Base-by-base conservation (phyloP, 2,888 invertebrate genomes). In the Sepioteuthis lessoniana region DNA sequence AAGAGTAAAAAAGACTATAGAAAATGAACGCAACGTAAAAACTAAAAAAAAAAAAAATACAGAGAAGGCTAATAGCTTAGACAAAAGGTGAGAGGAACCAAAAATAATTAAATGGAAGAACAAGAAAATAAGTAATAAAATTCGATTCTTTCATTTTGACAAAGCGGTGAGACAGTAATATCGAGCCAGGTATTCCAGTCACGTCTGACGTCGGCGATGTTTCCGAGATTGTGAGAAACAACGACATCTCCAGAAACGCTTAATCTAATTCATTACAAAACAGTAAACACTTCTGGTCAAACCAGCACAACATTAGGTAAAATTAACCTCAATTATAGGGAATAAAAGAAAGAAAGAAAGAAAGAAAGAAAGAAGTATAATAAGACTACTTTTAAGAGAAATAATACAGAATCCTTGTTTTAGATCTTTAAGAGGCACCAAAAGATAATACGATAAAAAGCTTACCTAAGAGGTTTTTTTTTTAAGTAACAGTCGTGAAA, bases 271-370 rank as follows among this genome's bases (percentile, higher is more conserved):
- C 76, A 76, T 76, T n/a, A n/a, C n/a, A 35, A 76, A 76, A 35
- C 76, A 76, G 76, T 76, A 76, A 76, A 76, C 76, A 76, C 8
- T n/a, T 76, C 76, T 76, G n/a, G 76, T 76, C 76, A 76, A n/a
- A 16, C 76, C n/a, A n/a, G 2, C 76, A n/a, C 16, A 35, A 25
- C 76, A 76, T 76, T 76, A 35, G n/a, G 76, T 35, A 35, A 76
- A 76, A 76, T 76, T 76, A 76, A 76, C n/a, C 76, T 35, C 76
- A 76, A 76, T 76, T 76, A 76, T 3, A n/a, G 76, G 2, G n/a
- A n/a, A 76, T 13, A 76, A 76, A n/a, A 76, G n/a, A 47, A 47
- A 4, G 19, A 16, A 47, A 19, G 1, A 47, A 7, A 19, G 10
- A 47, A 13, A 19, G 10, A 13, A 47, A 19, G 5, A 55, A 13